Percentiles rank a stretch among this genome's conserved stretches.
Conservation (phyloP, 2,113 vertebrate species). For the zebrafish (Danio rerio) region GRCz12tu NC_133179.1:9706501-9707000, state of each 20-base stretch:
- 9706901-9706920: too few species aligned
- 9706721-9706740: constrained; percentile 1
- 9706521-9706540: not conserved
- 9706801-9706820: not conserved
- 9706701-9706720: not conserved
- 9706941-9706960: too few species aligned
- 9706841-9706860: constrained; percentile 1
- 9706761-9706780: not conserved
- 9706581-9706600: not conserved
- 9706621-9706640: not conserved
- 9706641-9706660: not conserved
- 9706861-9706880: too few species aligned
- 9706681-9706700: not conserved
- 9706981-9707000: too few species aligned
- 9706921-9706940: too few species aligned
- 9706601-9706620: constrained; percentile 44
- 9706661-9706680: constrained; percentile 7
- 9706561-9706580: constrained; percentile 29
- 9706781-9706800: constrained; percentile 6
- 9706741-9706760: not conserved
- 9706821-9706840: not conserved
- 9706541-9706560: constrained; percentile 1
- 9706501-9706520: not conserved
- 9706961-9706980: too few species aligned
- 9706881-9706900: too few species aligned